Base-by-base conservation (phyloP, 1,140 invertebrate species). In the Drosophila willistoni region DNA sequence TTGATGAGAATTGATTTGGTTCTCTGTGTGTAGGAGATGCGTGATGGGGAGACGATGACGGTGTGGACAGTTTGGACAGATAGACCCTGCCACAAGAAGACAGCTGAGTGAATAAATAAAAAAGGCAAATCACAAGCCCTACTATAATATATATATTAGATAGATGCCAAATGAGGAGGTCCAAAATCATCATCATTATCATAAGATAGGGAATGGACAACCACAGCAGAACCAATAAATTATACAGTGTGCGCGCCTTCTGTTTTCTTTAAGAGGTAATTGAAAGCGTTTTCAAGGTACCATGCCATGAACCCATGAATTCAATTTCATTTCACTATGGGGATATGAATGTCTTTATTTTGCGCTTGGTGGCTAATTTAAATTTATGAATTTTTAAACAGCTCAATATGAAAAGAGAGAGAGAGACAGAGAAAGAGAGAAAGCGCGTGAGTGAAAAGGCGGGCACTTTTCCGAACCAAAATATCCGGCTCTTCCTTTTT, bases 311-410 rank as follows among this genome's bases (percentile, higher is more conserved):
- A 36, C 34, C 34, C 34, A 51, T 10, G 17, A 22, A 51, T 51
- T 51, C 12, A 19, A 22, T 19, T 22, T 17, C 44, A 22, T 51
- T 29, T 10, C 19, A 51, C 19, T 19, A 10, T 12, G 9, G 17
- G 17, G 7, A 51, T 51, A 22, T 51, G 44, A 73, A 89, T 84
- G 68, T 70, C 83, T 87, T 84, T 70, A 89, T 87, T 78, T 47
- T 75, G 19, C 19, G 51, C 41, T 55, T 69, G 33, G 19, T 55
- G 64, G 73, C 80, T 87, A 87, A 87, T 87, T 87, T 87, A 89
- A 89, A 87, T 87, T 87, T 87, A 87, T 87, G 84, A 87, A 87
- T 87, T 89, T 77, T 80, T 75, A 84, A 87, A 87, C 84, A 87
- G 75, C 84, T 87, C 80, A 89, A 84, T 89, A 71, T 68, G 17